A percentile compares a stretch with the other conserved stretches of the same genome.
These are phyloP conservation scores for Colaptes auratus DNA, from an alignment of 2,113 vertebrate species.

Conservation along the genomic window DNA sequence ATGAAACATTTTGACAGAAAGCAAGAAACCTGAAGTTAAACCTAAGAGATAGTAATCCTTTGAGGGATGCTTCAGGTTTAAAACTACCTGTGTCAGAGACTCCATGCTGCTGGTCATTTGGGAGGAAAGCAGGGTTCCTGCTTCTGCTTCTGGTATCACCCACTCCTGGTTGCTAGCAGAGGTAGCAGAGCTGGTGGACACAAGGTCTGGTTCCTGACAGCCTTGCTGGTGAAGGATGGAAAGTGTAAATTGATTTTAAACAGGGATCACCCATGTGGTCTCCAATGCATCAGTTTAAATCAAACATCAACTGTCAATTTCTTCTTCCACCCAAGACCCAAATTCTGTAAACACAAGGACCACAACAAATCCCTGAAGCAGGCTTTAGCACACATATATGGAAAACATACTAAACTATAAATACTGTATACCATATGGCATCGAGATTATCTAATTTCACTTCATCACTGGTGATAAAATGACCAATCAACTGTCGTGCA, in stretches of 20 bases:
- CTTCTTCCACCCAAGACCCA: constrained; percentile 53
- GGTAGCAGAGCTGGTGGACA: not conserved
- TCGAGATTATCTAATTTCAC: constrained; percentile 60
- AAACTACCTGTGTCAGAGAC: not conserved
- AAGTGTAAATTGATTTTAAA: constrained; percentile 48
- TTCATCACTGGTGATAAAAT: constrained; percentile 65
- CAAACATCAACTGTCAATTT: constrained; percentile 52
- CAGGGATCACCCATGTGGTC: constrained; percentile 13
- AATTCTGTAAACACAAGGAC: constrained; percentile 57
- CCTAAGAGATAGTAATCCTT: not conserved
- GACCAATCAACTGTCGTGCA: constrained; percentile 55
- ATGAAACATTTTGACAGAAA: not conserved
- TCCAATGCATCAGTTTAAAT: constrained; percentile 45
- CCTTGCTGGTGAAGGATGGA: not conserved
- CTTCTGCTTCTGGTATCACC: too few relatives aligned
- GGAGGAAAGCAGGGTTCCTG: accelerated
- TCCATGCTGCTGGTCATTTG: accelerated
- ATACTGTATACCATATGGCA: constrained; percentile 63
- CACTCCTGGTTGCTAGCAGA: not conserved
- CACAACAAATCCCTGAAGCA: constrained; percentile 55
- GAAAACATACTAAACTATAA: constrained; percentile 65
- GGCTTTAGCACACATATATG: constrained; percentile 39
- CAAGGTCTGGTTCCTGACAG: not conserved
- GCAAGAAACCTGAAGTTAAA: not conserved
- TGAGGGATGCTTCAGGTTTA: not conserved